Base-by-base conservation (phyloP, 1,140 invertebrate genomes). In the Doryteuthis pealeii region DNA sequence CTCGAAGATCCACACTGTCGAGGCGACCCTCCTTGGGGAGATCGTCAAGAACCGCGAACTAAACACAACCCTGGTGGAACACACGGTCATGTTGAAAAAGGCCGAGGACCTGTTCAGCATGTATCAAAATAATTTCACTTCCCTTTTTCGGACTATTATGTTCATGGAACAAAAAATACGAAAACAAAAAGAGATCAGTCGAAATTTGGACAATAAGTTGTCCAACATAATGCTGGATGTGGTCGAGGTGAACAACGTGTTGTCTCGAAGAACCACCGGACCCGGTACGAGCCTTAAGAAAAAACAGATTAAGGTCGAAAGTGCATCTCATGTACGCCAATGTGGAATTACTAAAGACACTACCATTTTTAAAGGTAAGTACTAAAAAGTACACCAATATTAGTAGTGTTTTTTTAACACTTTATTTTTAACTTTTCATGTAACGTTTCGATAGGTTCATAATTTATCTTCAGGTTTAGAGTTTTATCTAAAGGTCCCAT, bases 211-310 rank as follows among this genome's bases (percentile, higher is more conserved):
- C 75, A 81, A 84, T 65, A 86, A 86, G 75, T 73, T 86, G 43
- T 82, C 82, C 43, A 81, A 82, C 68, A 78, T 86, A 28, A 79
- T 84, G 67, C 76, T 86, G 33, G 83, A 86, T 68, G 82, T 86
- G 28, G 80, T 82, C 26, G 84, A 86, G 74, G 82, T 86, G 10
- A 86, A 83, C 76, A 84, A 84, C 70, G 80, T 84, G 32, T 74
- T 86, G 1, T 76, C 79, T 5, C 79, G 81, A 45, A 82, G 82
- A 70, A 72, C 80, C 28, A 73, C 43, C 3, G 74, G 77, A 31
- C 76, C 72, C 26, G 30, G 28, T 15, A 54, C 40, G 14, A 65
- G 67, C 4, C 15, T 76, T 15, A 70, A 73, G 54, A 33, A 71
- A 18, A 82, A 82, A 72, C 67, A 82, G 49, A 80, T 84, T 22